phyloP scores from a whole-genome alignment of 30 jellyfish, hydroid and myxozoan genomes.

The Chrysaora quinquecirrha region DNA sequence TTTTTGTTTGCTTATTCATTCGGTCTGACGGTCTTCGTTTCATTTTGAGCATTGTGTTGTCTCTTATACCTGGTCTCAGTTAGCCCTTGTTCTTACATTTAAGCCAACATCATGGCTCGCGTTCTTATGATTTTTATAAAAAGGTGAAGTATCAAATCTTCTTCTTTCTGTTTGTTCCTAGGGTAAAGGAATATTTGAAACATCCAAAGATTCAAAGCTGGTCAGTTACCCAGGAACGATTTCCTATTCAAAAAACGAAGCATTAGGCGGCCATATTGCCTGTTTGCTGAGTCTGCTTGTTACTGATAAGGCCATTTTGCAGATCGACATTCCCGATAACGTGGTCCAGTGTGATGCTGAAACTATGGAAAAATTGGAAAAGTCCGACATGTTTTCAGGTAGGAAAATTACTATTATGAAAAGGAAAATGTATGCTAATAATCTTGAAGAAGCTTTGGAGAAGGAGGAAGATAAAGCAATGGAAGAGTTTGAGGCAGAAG shows the following conservation, averaged over 20 bases:
- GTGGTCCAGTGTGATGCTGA: constrained; percentile 43
- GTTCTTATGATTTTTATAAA: too few species aligned
- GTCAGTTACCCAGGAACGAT: constrained; percentile 15
- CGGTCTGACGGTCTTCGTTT: too few species aligned
- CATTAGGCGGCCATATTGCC: constrained; percentile 81
- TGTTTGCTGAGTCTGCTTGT: constrained; percentile 52
- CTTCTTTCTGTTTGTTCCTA: too few species aligned
- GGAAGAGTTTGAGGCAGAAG: not conserved
- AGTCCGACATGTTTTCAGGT: not conserved
- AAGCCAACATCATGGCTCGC: too few species aligned
- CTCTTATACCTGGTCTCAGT: too few species aligned
- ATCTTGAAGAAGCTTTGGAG: constrained; percentile 43
- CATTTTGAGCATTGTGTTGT: too few species aligned
- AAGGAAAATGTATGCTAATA: constrained; percentile 14
- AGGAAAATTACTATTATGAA: constrained; percentile 12
- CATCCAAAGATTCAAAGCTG: too few species aligned
- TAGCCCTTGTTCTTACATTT: too few species aligned
- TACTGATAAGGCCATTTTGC: constrained; percentile 22
- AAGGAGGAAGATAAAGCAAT: not conserved
- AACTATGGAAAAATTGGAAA: constrained; percentile 6
- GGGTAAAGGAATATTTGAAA: too few species aligned
- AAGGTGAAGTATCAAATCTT: too few species aligned
- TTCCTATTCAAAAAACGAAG: constrained; percentile 22
- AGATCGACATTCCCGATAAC: constrained; percentile 74
- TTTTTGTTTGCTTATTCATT: too few species aligned